A percentile compares a stretch with the other conserved stretches of the same genome.
These are phyloP conservation scores for Ecliptopera silaceata DNA, from an alignment of 2,888 invertebrate species.

Conservation along the genomic window DNA sequence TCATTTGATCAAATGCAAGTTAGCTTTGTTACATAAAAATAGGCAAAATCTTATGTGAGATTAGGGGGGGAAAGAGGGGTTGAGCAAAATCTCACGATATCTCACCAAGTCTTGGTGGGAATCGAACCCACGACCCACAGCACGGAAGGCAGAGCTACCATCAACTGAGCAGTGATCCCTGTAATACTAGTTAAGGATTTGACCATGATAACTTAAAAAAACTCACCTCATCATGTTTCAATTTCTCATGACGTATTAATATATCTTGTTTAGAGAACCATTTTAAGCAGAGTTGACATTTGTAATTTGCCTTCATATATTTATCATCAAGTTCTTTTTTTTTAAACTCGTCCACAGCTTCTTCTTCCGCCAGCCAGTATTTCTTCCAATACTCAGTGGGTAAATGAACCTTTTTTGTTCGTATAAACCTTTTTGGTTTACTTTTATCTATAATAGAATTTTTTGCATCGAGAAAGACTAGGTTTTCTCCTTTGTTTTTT, in stretches of 20 bases:
- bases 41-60: no score
- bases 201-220: no score
- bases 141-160: no score
- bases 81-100: no score
- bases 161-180: no score
- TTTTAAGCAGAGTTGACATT: constrained; percentile 66
- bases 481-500: constrained; percentile 33
- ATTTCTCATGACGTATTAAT: constrained; percentile 58
- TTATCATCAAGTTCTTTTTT: constrained; percentile 52
- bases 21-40: no score
- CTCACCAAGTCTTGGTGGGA: no score
- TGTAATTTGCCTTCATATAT: constrained; percentile 56
- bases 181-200: no score
- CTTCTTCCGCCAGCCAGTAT: constrained; percentile 57
- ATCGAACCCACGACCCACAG: no score
- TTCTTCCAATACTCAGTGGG: constrained; percentile 61
- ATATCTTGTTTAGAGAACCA: constrained; percentile 68
- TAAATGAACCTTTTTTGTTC: constrained; percentile 43
- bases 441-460: no score
- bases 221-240: constrained; percentile 63
- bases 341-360: constrained; percentile 59
- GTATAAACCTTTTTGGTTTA: constrained; percentile 38
- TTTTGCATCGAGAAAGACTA: constrained; percentile 31
- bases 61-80: no score
- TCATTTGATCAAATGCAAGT: no score